Conservation (phyloP, 2,113 vertebrate genomes). For the Catharus bicknelli region DNA sequence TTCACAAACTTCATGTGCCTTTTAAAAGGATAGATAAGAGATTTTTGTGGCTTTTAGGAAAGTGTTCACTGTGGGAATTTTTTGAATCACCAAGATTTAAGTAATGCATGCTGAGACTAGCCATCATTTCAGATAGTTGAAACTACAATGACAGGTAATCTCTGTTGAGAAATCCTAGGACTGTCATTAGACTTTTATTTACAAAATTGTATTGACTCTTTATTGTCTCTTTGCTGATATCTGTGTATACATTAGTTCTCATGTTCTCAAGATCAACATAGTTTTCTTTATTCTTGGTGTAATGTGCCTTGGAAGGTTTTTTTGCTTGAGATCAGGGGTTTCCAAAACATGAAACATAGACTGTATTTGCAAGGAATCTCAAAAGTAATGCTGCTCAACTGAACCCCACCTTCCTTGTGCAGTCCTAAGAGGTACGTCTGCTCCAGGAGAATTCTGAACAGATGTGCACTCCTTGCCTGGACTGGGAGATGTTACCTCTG, state of each 20-base stretch:
- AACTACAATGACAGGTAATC: background rate
- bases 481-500: background rate
- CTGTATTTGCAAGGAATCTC: background rate
- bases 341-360: background rate
- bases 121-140: background rate
- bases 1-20: background rate
- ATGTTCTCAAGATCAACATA: background rate
- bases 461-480: background rate
- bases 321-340: background rate
- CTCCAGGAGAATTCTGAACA: background rate
- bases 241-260: background rate
- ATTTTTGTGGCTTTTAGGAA: background rate
- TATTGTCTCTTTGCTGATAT: background rate
- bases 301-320: background rate
- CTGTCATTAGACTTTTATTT: background rate
- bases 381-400: background rate
- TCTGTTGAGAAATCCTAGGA: background rate
- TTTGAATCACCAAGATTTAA: background rate
- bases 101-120: background rate
- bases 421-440: background rate
- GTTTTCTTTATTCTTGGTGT: background rate
- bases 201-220: background rate
- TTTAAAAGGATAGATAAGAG: background rate
- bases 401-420: background rate
- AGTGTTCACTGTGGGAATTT: background rate